Evolutionary conservation across 2,797 vertebrate genomes (phyloP).

Genomic region (Microchirus variegatus): DNA sequence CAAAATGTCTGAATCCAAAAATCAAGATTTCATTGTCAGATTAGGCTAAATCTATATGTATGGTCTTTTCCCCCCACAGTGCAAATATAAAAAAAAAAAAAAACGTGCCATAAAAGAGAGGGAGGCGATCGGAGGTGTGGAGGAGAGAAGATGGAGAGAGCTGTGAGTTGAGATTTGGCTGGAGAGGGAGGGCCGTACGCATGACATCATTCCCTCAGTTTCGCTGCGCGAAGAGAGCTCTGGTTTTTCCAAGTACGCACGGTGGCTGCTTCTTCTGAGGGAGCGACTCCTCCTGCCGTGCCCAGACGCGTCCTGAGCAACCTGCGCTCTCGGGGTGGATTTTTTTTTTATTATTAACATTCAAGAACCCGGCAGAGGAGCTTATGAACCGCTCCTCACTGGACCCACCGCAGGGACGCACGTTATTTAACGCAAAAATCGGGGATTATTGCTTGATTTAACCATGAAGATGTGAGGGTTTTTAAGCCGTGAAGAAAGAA

Average conservation of each 20-base stretch:
- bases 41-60: neutral
- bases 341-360: constrained; percentile 25
- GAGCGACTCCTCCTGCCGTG: constrained; percentile 76
- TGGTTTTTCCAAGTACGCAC: constrained; percentile 79
- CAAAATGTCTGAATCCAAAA: neutral
- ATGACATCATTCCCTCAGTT: constrained; percentile 85
- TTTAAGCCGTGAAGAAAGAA: constrained; percentile 49
- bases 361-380: constrained; percentile 46
- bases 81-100: constrained; percentile 4
- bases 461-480: constrained; percentile 78
- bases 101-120: constrained; percentile 2
- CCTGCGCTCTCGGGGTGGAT: constrained; percentile 75
- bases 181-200: constrained; percentile 76
- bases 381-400: constrained; percentile 45
- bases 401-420: constrained; percentile 72
- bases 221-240: constrained; percentile 76
- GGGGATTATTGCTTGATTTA: constrained; percentile 76
- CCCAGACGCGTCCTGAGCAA: constrained; percentile 73
- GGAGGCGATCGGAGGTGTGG: constrained; percentile 11
- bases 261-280: constrained; percentile 67
- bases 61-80: no score
- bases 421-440: constrained; percentile 40
- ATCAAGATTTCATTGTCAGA: neutral
- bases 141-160: constrained; percentile 40
- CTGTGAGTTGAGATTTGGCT: constrained; percentile 61